phyloP scores from a whole-genome alignment of 2,113 vertebrate species.

The Hyla sarda region DNA sequence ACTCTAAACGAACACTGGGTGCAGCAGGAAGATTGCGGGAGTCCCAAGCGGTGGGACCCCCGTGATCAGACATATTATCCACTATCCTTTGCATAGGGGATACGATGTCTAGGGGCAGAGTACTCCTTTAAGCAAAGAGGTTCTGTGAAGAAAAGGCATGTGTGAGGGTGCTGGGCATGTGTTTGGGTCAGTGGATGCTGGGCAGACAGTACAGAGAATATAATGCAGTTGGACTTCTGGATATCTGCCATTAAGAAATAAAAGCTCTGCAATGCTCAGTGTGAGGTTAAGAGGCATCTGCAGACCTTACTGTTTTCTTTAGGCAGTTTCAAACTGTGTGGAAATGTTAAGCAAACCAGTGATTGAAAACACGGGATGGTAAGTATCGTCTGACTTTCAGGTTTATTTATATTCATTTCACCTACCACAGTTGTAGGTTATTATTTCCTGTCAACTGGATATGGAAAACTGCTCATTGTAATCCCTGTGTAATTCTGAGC shows the following conservation, averaged over 20 bases:
- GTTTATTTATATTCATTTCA: constrained; percentile 49
- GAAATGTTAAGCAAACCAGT: constrained; percentile 35
- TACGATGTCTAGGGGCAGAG: too few species aligned
- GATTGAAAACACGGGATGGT: constrained; percentile 22
- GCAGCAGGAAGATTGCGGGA: too few species aligned
- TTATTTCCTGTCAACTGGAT: constrained; percentile 62
- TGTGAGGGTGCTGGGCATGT: too few species aligned
- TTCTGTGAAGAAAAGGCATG: too few species aligned
- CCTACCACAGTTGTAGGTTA: constrained; percentile 26
- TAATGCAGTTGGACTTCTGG: constrained; percentile 5
- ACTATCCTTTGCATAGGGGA: too few species aligned
- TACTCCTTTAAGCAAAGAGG: too few species aligned
- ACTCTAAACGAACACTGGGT: too few species aligned
- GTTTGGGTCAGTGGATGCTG: too few species aligned
- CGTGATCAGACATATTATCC: too few species aligned
- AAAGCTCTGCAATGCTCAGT: neutral
- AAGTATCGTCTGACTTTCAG: constrained; percentile 51
- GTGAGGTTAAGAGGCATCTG: neutral
- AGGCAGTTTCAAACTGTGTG: constrained; percentile 35
- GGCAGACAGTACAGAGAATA: neutral
- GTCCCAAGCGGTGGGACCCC: too few species aligned
- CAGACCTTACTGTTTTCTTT: neutral
- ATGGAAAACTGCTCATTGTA: constrained; percentile 62
- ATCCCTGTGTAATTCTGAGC: constrained; percentile 59
- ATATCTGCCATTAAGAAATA: constrained; percentile 5